Evolutionary conservation across 2,797 vertebrate genomes (phyloP), one percentile per base, ranked within the genome.

Genomic region (Furcifer pardalis): DNA sequence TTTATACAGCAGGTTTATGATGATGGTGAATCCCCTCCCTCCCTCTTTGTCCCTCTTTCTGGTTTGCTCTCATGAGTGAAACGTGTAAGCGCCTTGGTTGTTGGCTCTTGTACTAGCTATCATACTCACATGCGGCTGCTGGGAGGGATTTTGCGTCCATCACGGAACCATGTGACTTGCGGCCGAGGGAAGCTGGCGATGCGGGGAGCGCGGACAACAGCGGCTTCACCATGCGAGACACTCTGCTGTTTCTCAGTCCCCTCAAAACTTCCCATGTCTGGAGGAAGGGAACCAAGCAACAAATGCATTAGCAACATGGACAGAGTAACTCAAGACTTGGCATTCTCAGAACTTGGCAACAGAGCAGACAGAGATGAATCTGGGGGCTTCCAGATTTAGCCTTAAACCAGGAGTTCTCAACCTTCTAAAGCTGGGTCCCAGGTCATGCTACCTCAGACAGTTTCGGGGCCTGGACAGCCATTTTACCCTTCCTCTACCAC

Each of bases 211-310:
- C 52, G 94, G 91, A 99, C 93, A 10, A 98, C 97, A 0, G 98
- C 98, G 0, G 98, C 98, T 82, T 98, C 97, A 3, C 98, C 98
- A 6, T 99, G 98, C 35, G 98, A 98, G 84, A 99, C 95, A 0
- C 95, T 96, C 94, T 98, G 97, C 84, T 87, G 87, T 2, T 96
- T 94, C 91, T 98, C 98, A 0, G 96, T 94, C 84, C 98, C 98
- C 91, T 99, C 98, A 1, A 99, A 99, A 94, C 96, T 97, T n/a
- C 98, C 98, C 98, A 99, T 99, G 91, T 98, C 98, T 99, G 90
- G 40, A 72, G 1, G 0, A 1, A 72, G 75, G 52, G 2, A 0
- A 62, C 30, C 25, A 81, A 32, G 23, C 40, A 71, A 7, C 25
- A 56, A 81, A 71, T 19, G 35, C 17, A 17, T 52, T 23, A 52